Base-by-base conservation (phyloP, 2,888 invertebrate genomes). In the Miltochrista miniata region DNA sequence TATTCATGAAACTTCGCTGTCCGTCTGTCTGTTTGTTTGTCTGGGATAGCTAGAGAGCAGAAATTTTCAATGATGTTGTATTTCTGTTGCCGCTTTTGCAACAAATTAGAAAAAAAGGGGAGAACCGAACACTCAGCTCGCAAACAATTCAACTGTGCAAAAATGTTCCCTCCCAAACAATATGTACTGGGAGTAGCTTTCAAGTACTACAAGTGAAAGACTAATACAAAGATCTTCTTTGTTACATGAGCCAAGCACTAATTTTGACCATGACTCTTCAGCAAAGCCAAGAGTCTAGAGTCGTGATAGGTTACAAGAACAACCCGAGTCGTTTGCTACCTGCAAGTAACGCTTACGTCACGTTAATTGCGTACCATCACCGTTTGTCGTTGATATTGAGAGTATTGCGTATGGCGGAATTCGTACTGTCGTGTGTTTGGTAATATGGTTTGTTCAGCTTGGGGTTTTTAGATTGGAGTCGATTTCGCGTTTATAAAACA, bases 371-470 rank as follows among this genome's bases (percentile, higher is more conserved):
- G 40, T 52, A 54, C 59, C 58, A 65, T 57, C 59, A 59, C 37
- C 54, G 63, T 59, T 71, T 68, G 65, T 70, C 67, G 60, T 71
- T 62, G 62, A 63, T 59, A 49, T 61, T 57, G 51, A 58, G 50
- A 42, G 18, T 33, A 63, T 75, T 73, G 55, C 68, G 50, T 56
- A 70, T 73, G 66, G 64, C 64, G 30, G 56, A 44, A 24, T 61
- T 45, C 24, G 2, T 12, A 35, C 10, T 64, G 69, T 63, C 72
- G 60, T 73, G 70, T 61, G 62, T 70, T 59, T 63, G 59, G 63
- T 51, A 33, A 42, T n/a, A 41, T 47, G 45, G 10, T 52, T 35
- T 54, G 0, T 7, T 39, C 38, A 10, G 7, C 10, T 56, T 52
- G 1, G 31, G 9, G 33, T 53, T 40, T 12, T 34, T 10, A 0